Evolutionary conservation across 2,888 invertebrate genomes (phyloP).

Genomic region (Dioctria linearis): DNA sequence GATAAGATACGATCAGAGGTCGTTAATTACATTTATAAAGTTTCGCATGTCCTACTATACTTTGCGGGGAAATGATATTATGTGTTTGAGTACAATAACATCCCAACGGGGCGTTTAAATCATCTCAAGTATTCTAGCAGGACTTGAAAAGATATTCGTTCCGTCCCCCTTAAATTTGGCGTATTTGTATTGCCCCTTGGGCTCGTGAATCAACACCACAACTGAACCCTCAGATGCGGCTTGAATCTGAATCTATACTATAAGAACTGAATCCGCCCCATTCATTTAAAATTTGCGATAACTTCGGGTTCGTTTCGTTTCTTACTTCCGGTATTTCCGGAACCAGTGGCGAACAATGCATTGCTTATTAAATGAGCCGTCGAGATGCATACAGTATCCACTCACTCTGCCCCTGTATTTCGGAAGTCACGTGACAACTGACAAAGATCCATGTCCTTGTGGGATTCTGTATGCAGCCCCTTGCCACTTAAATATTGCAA

Average conservation of each 20-base stretch:
- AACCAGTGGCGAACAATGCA: constrained; percentile 50
- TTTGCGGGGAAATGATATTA: constrained; percentile 21
- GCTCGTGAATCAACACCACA: not conserved
- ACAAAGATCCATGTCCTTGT: constrained; percentile 33
- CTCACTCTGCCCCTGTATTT: constrained; percentile 7
- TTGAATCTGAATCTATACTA: not conserved
- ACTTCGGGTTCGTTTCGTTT: constrained; percentile 48
- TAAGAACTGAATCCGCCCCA: constrained; percentile 4
- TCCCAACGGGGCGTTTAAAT: not conserved
- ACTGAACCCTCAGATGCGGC: not conserved
- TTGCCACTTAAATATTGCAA: not conserved
- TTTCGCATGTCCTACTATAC: constrained; percentile 32
- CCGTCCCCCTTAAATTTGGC: not conserved
- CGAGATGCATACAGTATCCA: constrained; percentile 50
- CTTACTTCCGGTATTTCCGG: constrained; percentile 47
- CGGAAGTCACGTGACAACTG: constrained; percentile 54
- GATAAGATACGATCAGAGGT: constrained; percentile 21
- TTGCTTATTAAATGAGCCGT: constrained; percentile 52
- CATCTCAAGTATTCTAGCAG: not conserved
- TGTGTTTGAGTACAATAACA: constrained; percentile 3
- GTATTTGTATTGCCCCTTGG: not conserved
- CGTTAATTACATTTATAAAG: constrained; percentile 25
- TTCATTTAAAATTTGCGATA: constrained; percentile 44
- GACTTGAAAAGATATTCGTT: not conserved
- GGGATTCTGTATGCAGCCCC: not conserved